Evolutionary conservation across 2,888 invertebrate species (phyloP), one percentile per base, ranked within the genome.

Genomic region (Subacronicta megacephala): DNA sequence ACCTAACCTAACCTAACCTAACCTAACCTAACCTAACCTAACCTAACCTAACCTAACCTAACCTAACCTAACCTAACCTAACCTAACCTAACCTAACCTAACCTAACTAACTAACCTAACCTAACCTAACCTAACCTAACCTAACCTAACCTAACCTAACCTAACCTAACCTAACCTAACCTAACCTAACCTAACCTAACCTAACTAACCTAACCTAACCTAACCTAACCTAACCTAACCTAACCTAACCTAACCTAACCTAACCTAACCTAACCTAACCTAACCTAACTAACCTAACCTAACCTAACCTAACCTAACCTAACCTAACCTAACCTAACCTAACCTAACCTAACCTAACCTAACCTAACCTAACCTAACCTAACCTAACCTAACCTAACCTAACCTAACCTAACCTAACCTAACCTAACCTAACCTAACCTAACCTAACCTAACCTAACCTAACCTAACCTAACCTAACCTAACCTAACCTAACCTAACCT

Each of bases 341-440:
- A 47, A 47, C 47, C 42, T 50, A 50, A 50, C 50, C 50, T 50
- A 50, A 50, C 50, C 50, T 42, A 51, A 51, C 50, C 50, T 51
- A 51, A 51, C 50, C 50, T 51, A 51, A 42, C 51, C 51, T 42
- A 42, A 51, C 51, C 42, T 51, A 43, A 43, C 51, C 35, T 43
- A 42, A 43, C 43, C 49, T 43, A 51, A 43, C 52, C 52, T 52
- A 52, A 44, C 43, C 42, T 43, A 51, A 42, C 51, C 51, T 51
- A 51, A 51, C 49, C 49, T 49, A 51, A 51, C 42, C 42, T 43
- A 51, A 51, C 49, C 49, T 49, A 51, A 51, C 51, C 51, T 51
- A 53, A 44, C 52, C 44, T 53, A 44, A 53, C 52, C 52, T 49
- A 53, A 53, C 52, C 52, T 53, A 53, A 45, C 44, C 44, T 53